Evolutionary conservation across 2,888 invertebrate genomes (phyloP).

Genomic region (Caenorhabditis panamensis): DNA sequence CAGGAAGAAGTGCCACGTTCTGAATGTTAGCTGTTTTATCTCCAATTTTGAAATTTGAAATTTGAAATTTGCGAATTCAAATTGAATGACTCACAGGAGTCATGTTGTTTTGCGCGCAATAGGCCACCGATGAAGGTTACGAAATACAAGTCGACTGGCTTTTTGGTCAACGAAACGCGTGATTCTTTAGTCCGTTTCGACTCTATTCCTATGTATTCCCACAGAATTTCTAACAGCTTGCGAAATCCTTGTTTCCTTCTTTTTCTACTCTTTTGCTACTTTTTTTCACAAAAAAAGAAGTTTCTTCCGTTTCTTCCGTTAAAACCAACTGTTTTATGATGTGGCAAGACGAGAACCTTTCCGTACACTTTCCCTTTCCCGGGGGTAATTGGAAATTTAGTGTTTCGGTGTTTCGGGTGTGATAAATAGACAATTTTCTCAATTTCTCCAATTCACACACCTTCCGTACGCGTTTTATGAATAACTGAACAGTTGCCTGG

Average conservation of each 20-base stretch:
- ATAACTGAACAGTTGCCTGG: slow-evolving; percentile 45
- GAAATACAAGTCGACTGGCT: slow-evolving; percentile 41
- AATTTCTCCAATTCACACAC: slow-evolving; percentile 1
- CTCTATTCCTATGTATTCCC: slow-evolving; percentile 1
- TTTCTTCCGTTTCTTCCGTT: background rate
- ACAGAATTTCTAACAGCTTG: slow-evolving; percentile 9
- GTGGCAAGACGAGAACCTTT: background rate
- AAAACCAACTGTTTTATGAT: slow-evolving; percentile 13
- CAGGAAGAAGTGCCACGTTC: no score
- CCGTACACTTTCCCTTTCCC: slow-evolving; percentile 9
- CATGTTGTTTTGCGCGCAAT: slow-evolving; percentile 41
- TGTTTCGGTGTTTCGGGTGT: background rate
- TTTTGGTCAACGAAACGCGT: slow-evolving; percentile 29
- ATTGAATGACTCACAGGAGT: slow-evolving; percentile 14
- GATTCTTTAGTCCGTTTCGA: no score
- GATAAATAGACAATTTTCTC: slow-evolving; percentile 45
- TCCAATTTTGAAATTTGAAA: no score
- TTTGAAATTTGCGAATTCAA: background rate
- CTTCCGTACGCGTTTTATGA: slow-evolving; percentile 31
- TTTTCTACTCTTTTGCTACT: slow-evolving; percentile 2
- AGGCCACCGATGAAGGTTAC: slow-evolving; percentile 43
- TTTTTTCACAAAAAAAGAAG: slow-evolving; percentile 3
- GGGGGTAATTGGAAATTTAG: slow-evolving; percentile 42
- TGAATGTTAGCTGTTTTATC: no score
- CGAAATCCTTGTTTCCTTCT: slow-evolving; percentile 14